Evolutionary conservation across 2,797 vertebrate species (phyloP).

Genomic region (Vultur gryphus): DNA sequence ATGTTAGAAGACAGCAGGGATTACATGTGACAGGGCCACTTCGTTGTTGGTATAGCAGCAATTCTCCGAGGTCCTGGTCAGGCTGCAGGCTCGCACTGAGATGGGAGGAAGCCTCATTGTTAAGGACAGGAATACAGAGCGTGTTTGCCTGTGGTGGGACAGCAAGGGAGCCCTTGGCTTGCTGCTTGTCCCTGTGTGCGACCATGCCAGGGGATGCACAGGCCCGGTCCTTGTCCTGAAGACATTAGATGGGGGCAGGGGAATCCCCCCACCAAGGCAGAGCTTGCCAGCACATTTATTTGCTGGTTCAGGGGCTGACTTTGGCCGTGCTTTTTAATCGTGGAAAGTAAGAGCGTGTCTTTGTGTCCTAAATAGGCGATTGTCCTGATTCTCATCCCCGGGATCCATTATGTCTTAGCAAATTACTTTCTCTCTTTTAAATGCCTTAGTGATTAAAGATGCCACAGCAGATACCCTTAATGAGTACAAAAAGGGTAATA

Average conservation of each 20-base stretch:
- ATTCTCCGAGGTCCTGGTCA: neutral
- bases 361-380: conserved; percentile 37
- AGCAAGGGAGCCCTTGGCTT: neutral
- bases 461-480: conserved; percentile 53
- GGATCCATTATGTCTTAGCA: conserved; percentile 50
- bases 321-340: neutral
- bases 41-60: neutral
- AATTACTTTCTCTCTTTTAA: conserved; percentile 58
- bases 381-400: conserved; percentile 17
- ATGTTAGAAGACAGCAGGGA: neutral
- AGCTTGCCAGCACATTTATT: neutral
- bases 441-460: conserved; percentile 60
- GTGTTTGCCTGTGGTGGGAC: fast-evolving
- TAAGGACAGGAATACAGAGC: neutral
- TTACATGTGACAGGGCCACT: neutral
- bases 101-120: neutral
- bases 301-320: neutral
- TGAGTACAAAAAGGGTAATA: conserved; percentile 61
- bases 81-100: neutral
- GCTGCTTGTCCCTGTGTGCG: neutral
- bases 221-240: neutral
- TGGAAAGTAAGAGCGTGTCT: neutral
- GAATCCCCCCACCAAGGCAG: neutral
- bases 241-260: neutral
- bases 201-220: neutral